phyloP scores from a whole-genome alignment of 1,140 invertebrate genomes.

The Cheumatopsyche charites region DNA sequence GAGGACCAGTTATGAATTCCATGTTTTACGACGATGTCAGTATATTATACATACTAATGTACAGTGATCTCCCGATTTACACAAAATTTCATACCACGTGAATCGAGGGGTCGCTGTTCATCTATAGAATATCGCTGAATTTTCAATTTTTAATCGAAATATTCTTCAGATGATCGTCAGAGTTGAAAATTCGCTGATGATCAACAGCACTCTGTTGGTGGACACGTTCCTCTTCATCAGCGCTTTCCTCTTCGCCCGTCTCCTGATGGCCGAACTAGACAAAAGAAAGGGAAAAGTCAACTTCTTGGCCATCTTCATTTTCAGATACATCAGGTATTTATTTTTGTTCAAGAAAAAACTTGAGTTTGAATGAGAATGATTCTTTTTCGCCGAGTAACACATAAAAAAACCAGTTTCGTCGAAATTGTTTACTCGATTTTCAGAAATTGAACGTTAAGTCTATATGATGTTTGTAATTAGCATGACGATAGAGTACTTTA shows the following conservation, averaged over 20 bases:
- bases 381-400: too few relatives aligned
- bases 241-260: constrained; percentile 69
- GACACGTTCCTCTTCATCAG: constrained; percentile 75
- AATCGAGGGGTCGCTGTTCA: neutral
- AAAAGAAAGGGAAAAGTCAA: constrained; percentile 68
- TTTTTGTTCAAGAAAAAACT: too few relatives aligned
- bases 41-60: constrained; percentile 15
- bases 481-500: too few relatives aligned
- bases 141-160: too few relatives aligned
- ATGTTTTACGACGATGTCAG: constrained; percentile 66
- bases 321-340: constrained; percentile 68
- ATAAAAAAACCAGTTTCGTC: too few relatives aligned
- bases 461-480: too few relatives aligned
- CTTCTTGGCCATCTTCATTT: constrained; percentile 65
- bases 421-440: too few relatives aligned
- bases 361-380: too few relatives aligned
- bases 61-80: neutral
- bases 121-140: too few relatives aligned
- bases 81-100: neutral
- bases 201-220: constrained; percentile 69
- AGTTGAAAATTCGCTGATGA: constrained; percentile 52
- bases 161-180: constrained; percentile 38
- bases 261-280: constrained; percentile 70
- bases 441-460: too few relatives aligned
- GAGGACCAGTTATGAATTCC: constrained; percentile 68